Evolutionary conservation across 2,113 vertebrate species (phyloP).

Genomic region (Scopus umbretta): DNA sequence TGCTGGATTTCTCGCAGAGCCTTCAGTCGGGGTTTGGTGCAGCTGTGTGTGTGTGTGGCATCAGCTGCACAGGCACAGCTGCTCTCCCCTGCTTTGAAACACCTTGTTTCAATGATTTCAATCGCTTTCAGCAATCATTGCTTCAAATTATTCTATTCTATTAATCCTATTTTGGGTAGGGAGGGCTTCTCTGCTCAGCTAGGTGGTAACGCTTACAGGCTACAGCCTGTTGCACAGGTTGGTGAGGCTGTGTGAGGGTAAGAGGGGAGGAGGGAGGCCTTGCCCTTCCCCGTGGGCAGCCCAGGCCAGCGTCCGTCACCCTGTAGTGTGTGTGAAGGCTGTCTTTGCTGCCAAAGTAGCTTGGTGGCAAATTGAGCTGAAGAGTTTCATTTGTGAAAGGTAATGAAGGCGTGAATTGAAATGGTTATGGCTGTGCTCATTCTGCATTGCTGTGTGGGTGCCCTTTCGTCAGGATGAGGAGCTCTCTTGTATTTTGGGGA

Average conservation of each 20-base stretch:
- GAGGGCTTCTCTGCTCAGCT: neutral
- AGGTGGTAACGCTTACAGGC: neutral
- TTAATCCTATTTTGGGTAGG: neutral
- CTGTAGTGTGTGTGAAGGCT: accelerated
- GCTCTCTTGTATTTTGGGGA: neutral
- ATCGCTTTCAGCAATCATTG: neutral
- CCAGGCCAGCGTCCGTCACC: neutral
- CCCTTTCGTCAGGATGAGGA: neutral
- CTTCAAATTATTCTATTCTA: neutral
- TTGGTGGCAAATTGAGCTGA: neutral
- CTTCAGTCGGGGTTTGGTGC: neutral
- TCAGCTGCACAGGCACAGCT: neutral
- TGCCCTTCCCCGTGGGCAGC: neutral
- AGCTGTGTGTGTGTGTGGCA: neutral
- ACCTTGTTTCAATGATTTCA: neutral
- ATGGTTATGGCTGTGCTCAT: accelerated
- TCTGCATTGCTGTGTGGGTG: neutral
- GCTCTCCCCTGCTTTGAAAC: neutral
- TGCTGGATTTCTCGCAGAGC: neutral
- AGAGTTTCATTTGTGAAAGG: neutral
- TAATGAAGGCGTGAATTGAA: accelerated
- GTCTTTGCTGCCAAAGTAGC: accelerated
- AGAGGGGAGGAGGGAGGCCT: neutral
- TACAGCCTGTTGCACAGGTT: accelerated
- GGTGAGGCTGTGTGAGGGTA: neutral